A percentile compares a stretch with the other conserved stretches of the same genome.
These are phyloP conservation scores for Eupithecia inturbata DNA, from an alignment of 2,888 invertebrate genomes.

Conservation along the genomic window DNA sequence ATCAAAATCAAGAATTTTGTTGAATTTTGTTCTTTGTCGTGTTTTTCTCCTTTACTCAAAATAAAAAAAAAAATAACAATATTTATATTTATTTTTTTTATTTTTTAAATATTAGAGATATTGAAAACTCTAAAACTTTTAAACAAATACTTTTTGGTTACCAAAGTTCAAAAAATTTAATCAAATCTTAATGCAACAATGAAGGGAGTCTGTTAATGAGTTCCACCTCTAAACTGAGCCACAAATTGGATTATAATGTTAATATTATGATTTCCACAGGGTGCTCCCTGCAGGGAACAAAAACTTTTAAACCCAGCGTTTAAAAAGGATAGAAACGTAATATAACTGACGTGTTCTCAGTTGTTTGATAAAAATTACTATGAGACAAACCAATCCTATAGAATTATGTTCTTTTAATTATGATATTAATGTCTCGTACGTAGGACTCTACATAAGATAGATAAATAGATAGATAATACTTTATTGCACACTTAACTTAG, in stretches of 20 bases:
- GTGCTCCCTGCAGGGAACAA: conserved; percentile 69
- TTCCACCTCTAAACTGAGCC: conserved; percentile 70
- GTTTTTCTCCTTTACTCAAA: neutral
- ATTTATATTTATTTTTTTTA: no score
- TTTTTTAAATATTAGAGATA: neutral
- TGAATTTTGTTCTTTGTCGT: neutral
- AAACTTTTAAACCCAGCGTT: conserved; percentile 34
- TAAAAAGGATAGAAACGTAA: neutral
- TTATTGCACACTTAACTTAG: no score
- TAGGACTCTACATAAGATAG: no score
- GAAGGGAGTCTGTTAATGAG: conserved; percentile 78
- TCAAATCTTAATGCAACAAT: conserved; percentile 73
- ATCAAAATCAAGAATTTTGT: neutral
- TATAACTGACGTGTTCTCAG: conserved; percentile 3
- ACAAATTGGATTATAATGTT: conserved; percentile 82
- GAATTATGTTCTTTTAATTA: no score
- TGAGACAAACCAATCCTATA: neutral
- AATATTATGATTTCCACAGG: conserved; percentile 74
- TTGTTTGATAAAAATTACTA: neutral
- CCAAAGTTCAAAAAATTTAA: conserved; percentile 44
- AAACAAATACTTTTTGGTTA: neutral
- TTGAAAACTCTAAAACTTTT: no score
- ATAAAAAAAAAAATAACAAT: no score
- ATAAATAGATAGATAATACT: no score
- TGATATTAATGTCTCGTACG: no score